A percentile compares a stretch with the other conserved stretches of the same genome.
Conservation (phyloP, 2,113 vertebrate species). For the Edolisoma coerulescens region DNA sequence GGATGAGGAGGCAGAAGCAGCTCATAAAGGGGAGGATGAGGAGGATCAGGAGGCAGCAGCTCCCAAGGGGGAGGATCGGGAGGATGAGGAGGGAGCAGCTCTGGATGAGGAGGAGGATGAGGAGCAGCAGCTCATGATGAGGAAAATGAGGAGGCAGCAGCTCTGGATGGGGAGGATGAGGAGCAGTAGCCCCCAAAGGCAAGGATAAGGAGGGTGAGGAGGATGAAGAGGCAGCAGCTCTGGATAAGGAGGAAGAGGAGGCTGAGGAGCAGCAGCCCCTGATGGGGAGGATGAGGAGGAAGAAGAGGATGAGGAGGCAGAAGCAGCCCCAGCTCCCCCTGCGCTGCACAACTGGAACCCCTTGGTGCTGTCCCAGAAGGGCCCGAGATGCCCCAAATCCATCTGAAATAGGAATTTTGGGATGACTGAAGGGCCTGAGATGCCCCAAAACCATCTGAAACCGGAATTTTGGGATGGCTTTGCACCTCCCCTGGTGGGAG, state of each 20-base stretch:
- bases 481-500: accelerated
- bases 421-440: neutral
- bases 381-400: neutral
- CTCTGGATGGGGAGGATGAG: neutral
- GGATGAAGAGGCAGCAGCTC: neutral
- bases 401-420: neutral
- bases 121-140: too few species aligned
- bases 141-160: neutral
- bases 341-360: accelerated
- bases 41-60: neutral
- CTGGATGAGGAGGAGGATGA: neutral
- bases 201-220: too few species aligned
- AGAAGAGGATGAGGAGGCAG: neutral
- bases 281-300: too few species aligned
- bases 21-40: neutral
- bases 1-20: neutral
- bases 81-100: neutral
- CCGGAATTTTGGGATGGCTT: neutral
- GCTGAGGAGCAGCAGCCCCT: neutral
- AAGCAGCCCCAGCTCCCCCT: too few species aligned
- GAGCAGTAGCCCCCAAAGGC: accelerated
- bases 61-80: neutral
- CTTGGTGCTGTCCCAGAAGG: neutral
- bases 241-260: neutral
- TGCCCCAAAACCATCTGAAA: neutral